Evolutionary conservation across 92 coral and sea anemone species (phyloP).

Genomic region (Pocillopora grandis): DNA sequence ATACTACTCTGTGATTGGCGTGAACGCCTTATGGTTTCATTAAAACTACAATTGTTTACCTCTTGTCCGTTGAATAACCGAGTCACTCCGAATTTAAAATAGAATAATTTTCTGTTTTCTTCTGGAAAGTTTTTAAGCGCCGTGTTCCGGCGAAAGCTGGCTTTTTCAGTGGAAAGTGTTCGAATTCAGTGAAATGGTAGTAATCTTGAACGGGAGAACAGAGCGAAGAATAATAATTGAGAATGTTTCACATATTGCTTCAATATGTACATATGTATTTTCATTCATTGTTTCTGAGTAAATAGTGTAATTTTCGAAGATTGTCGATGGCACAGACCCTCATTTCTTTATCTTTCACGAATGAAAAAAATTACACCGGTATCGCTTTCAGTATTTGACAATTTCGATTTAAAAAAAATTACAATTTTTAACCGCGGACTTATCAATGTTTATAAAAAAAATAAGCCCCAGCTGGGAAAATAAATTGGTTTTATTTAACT

Average conservation of each 20-base stretch:
- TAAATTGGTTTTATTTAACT: constrained; percentile 42
- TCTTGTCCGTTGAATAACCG: constrained; percentile 5
- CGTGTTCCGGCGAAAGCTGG: background rate
- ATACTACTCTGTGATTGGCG: constrained; percentile 8
- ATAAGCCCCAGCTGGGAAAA: constrained; percentile 48
- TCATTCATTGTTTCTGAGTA: background rate
- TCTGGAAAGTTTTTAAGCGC: background rate
- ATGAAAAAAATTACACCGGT: background rate
- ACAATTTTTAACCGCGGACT: constrained; percentile 15
- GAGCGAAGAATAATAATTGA: constrained; percentile 9
- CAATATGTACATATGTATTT: background rate
- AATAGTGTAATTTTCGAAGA: constrained; percentile 9
- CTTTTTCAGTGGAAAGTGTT: background rate
- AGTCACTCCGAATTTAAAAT: background rate
- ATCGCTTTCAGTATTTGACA: constrained; percentile 9
- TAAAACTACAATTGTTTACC: constrained; percentile 27
- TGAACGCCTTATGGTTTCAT: constrained; percentile 1
- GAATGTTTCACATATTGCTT: constrained; percentile 9
- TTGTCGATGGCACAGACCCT: background rate
- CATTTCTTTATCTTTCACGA: background rate
- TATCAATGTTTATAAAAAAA: background rate
- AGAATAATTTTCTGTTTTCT: background rate
- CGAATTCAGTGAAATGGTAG: background rate
- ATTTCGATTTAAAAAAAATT: constrained; percentile 15
- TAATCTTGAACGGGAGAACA: background rate